Evolutionary conservation across 2,113 vertebrate genomes (phyloP).

Genomic region (Chinchilla lanigera): DNA sequence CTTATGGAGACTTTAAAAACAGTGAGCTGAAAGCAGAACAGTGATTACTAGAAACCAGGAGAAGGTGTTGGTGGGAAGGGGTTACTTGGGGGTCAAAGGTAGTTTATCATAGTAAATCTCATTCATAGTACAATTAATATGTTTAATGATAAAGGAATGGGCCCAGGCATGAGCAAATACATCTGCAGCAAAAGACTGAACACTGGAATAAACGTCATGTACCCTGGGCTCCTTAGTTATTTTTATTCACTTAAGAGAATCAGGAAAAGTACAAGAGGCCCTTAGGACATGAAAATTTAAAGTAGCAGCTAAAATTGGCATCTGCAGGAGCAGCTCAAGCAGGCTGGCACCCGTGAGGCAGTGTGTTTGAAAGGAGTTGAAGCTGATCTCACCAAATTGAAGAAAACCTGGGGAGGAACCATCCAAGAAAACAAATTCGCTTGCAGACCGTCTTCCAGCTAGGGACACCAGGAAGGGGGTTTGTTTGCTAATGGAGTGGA

Average conservation of each 20-base stretch:
- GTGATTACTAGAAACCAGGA: not conserved
- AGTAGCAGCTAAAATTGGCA: conserved; percentile 12
- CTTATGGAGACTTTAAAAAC: not conserved
- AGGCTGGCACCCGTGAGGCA: conserved; percentile 38
- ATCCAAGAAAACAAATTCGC: conserved; percentile 49
- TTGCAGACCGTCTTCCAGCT: conserved; percentile 59
- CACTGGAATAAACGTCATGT: not conserved
- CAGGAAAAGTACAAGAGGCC: conserved; percentile 34
- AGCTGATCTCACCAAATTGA: conserved; percentile 25
- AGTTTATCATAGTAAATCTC: not conserved
- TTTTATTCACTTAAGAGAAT: conserved; percentile 67
- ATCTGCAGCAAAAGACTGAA: not conserved
- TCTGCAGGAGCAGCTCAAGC: conserved; percentile 42
- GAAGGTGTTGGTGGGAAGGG: not conserved
- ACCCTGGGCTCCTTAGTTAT: not conserved
- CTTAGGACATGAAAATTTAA: conserved; percentile 35
- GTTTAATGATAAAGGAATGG: not conserved
- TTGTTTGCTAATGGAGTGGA: not conserved
- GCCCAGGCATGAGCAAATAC: not conserved
- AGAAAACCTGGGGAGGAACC: conserved; percentile 46
- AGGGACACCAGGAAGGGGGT: not conserved
- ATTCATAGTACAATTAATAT: not conserved
- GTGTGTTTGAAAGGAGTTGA: conserved; percentile 56
- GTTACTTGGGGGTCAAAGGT: not conserved
- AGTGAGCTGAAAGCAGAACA: not conserved